Percentiles rank a stretch among this genome's conserved stretches.
Evolutionary conservation across 2,113 vertebrate genomes (phyloP).

Genomic region (Amblyornis subalaris): DNA sequence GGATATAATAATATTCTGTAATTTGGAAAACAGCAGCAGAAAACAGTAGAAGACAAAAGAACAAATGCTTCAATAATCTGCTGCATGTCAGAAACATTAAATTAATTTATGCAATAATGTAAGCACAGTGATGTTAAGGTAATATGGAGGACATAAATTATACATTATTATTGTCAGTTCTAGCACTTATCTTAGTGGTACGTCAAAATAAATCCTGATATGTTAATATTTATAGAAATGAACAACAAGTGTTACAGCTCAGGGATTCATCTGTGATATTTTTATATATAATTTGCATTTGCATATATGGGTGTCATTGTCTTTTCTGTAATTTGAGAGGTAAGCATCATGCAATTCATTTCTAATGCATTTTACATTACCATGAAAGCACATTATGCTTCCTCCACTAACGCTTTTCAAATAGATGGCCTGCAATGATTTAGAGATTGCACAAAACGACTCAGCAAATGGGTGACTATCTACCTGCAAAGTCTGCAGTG

Average conservation of each 20-base stretch:
- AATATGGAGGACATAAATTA: slow-evolving; percentile 79
- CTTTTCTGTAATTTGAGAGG: slow-evolving; percentile 65
- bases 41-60: slow-evolving; percentile 69
- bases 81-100: slow-evolving; percentile 76
- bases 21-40: slow-evolving; percentile 61
- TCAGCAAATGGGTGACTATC: slow-evolving; percentile 14
- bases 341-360: slow-evolving; percentile 62
- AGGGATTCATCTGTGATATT: slow-evolving; percentile 62
- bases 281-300: slow-evolving; percentile 64
- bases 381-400: slow-evolving; percentile 62
- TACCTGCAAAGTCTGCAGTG: neutral
- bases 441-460: slow-evolving; percentile 1
- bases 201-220: slow-evolving; percentile 78
- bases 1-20: slow-evolving; percentile 63
- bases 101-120: slow-evolving; percentile 81
- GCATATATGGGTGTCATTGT: slow-evolving; percentile 63
- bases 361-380: slow-evolving; percentile 68
- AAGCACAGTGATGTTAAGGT: slow-evolving; percentile 76
- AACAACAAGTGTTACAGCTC: slow-evolving; percentile 74
- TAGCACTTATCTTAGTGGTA: slow-evolving; percentile 74
- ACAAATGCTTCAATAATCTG: slow-evolving; percentile 74
- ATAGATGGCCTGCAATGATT: slow-evolving; percentile 48
- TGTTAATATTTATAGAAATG: slow-evolving; percentile 78
- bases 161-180: slow-evolving; percentile 80
- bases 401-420: slow-evolving; percentile 16